Evolutionary conservation across 2,113 vertebrate genomes (phyloP).

Genomic region (Parus major): DNA sequence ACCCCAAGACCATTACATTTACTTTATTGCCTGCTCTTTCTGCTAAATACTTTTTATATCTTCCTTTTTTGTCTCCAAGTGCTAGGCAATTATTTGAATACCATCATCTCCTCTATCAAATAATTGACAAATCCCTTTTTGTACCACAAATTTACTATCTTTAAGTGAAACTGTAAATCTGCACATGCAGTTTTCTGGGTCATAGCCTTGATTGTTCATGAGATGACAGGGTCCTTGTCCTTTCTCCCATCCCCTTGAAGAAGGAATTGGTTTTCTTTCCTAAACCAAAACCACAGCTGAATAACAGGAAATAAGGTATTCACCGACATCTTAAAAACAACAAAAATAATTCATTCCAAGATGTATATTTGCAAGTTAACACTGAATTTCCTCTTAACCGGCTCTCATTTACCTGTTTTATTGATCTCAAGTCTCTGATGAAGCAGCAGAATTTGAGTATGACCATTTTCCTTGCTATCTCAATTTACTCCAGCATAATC

Average conservation of each 20-base stretch:
- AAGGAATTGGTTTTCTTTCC: background rate
- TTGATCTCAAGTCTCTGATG: background rate
- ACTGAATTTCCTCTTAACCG: background rate
- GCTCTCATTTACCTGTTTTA: background rate
- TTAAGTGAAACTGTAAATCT: background rate
- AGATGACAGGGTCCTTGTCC: background rate
- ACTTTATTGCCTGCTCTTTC: background rate
- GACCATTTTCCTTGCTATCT: background rate
- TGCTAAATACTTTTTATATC: background rate
- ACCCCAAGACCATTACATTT: background rate
- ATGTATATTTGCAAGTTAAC: background rate
- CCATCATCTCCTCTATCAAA: background rate
- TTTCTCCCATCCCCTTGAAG: background rate
- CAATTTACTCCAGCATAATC: background rate
- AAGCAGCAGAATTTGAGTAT: background rate
- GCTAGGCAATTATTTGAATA: background rate
- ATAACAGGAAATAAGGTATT: background rate
- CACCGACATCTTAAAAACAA: background rate
- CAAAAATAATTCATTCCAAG: background rate
- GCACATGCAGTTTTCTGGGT: background rate
- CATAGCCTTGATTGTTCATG: background rate
- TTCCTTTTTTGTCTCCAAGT: background rate
- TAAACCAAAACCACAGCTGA: background rate
- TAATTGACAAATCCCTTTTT: background rate
- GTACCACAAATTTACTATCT: background rate